Evolutionary conservation across 2,888 invertebrate species (phyloP), one percentile per base, ranked within the genome.

Genomic region (Nomada ferruginata): DNA sequence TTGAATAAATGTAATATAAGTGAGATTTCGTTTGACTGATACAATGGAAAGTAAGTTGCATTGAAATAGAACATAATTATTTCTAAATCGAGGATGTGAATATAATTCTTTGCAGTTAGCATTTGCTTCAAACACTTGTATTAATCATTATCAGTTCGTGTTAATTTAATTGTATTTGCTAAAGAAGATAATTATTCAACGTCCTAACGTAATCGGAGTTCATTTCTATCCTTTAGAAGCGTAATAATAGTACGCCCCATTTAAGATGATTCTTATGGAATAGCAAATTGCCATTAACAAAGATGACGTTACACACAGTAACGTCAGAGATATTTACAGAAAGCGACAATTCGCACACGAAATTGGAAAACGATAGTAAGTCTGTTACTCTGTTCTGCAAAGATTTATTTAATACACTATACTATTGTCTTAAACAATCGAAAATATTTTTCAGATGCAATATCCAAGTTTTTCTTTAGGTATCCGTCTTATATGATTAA

Each of bases 291-390:
- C 63, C 13, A 23, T 52, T 29, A 50, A 5, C 13, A 50, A 79
- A 84, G n/a, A 78, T 78, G 72, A 68, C 78, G 53, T 72, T 71
- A 20, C 78, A 90, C 76, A 95, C 95, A 88, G 96, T 97, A 70
- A 95, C 96, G 60, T 97, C 97, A 36, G 97, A 97, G 94, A 95
- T 97, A 91, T 96, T 96, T 92, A 94, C 95, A 52, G 97, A 97
- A 94, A 95, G 95, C 91, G 95, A 96, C 91, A 80, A 86, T 69
- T 71, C 76, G 60, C 88, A 90, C 10, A 90, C 91, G 78, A 93
- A 94, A 53, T 89, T 87, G 26, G 85, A 91, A 64, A 89, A 92
- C 85, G 92, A 92, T 76, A 93, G 94, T 94, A 90, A 92, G 92
- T 91, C 79, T 68, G 13, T 47, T 55, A n/a, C 36, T 50, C 5